Conservation (phyloP, 2,888 invertebrate genomes). For the Dimorphilus gyrociliatus region DNA sequence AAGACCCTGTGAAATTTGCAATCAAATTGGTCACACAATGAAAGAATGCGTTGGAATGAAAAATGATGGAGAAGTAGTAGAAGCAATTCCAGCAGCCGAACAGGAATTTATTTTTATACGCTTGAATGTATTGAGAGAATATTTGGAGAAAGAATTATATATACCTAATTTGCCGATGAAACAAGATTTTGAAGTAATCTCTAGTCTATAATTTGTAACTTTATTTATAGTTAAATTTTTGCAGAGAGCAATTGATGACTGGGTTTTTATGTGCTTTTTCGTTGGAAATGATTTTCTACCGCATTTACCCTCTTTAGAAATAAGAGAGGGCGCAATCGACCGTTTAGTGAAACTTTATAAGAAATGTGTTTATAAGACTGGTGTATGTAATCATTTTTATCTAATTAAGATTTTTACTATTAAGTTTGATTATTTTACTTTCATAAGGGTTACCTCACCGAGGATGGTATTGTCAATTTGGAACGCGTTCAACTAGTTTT, state of each 20-base stretch:
- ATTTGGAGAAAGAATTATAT: conserved; percentile 66
- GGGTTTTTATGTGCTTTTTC: conserved; percentile 97
- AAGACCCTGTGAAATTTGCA: conserved; percentile 85
- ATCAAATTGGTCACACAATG: conserved; percentile 63
- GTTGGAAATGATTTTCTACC: conserved; percentile 98
- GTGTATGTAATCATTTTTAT: conserved; percentile 36
- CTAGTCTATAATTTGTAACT: background rate
- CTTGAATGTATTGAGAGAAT: conserved; percentile 79
- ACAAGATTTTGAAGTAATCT: conserved; percentile 65
- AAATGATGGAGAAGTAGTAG: too few species aligned
- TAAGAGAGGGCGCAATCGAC: conserved; percentile 89
- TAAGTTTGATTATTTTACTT: background rate
- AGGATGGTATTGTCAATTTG: conserved; percentile 80
- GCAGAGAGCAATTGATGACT: conserved; percentile 77
- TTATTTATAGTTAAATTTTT: conserved; percentile 8
- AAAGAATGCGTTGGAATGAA: conserved; percentile 69
- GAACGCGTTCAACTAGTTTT: conserved; percentile 86
- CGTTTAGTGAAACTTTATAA: conserved; percentile 80
- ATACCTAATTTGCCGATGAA: conserved; percentile 78
- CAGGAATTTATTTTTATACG: conserved; percentile 72
- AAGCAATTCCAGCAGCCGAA: conserved; percentile 41
- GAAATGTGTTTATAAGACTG: conserved; percentile 78
- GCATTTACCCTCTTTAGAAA: conserved; percentile 91
- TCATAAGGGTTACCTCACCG: conserved; percentile 69
- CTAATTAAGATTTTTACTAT: too few species aligned